Evolutionary conservation across 2,797 vertebrate species (phyloP).

Genomic region (Diglossa cyanea): DNA sequence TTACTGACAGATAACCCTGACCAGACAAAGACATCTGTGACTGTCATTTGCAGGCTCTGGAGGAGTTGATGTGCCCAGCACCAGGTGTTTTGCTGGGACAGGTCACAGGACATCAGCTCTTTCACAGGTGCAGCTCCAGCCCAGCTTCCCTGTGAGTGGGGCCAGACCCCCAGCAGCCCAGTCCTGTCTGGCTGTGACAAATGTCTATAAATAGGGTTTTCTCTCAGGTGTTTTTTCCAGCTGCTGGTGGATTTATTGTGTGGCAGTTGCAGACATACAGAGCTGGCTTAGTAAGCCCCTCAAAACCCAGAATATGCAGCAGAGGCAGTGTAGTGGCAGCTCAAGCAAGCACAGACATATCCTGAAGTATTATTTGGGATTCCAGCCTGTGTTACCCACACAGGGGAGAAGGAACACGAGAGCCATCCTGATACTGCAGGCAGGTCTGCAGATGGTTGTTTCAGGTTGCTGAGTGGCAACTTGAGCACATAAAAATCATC

Average conservation of each 20-base stretch:
- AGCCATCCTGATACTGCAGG: neutral
- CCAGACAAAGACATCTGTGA: neutral
- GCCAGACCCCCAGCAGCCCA: fast-evolving
- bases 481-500: neutral
- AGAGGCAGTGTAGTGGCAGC: neutral
- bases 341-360: neutral
- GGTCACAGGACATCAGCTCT: neutral
- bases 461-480: neutral
- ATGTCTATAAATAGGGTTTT: neutral
- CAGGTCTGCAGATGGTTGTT: neutral
- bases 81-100: fast-evolving
- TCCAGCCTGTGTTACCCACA: neutral
- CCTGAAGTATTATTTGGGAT: neutral
- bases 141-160: neutral
- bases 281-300: neutral
- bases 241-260: neutral
- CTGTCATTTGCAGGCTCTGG: neutral
- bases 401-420: neutral
- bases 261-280: neutral
- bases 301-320: neutral
- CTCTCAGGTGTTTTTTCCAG: neutral
- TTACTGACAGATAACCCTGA: fast-evolving
- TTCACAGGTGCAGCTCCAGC: neutral
- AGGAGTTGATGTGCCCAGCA: neutral
- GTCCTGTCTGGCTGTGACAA: neutral